Conservation (phyloP, 2,888 invertebrate species). For the Leistus spinibarbis region DNA sequence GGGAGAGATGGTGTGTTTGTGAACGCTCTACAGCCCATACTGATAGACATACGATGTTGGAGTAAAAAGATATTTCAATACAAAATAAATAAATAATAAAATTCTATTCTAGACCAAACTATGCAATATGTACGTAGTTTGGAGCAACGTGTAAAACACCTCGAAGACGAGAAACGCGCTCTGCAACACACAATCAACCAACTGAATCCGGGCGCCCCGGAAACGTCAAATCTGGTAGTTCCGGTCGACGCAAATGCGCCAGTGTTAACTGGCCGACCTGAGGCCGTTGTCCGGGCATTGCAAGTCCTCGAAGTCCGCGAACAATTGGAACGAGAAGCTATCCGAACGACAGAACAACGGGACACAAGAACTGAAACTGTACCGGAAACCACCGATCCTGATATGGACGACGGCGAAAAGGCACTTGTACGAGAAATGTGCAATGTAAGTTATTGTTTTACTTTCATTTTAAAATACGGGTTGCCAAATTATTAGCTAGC, state of each 20-base stretch:
- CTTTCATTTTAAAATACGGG: too few relatives aligned
- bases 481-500: too few relatives aligned
- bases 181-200: slow-evolving; percentile 61
- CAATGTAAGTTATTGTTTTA: slow-evolving; percentile 67
- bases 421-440: slow-evolving; percentile 95
- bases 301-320: slow-evolving; percentile 92
- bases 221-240: slow-evolving; percentile 55
- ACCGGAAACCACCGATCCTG: slow-evolving; percentile 56
- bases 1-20: too few relatives aligned
- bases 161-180: slow-evolving; percentile 79
- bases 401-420: slow-evolving; percentile 86
- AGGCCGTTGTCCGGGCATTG: slow-evolving; percentile 90
- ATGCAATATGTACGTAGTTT: slow-evolving; percentile 90
- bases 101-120: slow-evolving; percentile 71
- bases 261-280: slow-evolving; percentile 74
- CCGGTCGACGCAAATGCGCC: slow-evolving; percentile 52
- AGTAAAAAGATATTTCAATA: too few relatives aligned
- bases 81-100: too few relatives aligned
- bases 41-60: too few relatives aligned
- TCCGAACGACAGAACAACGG: slow-evolving; percentile 50
- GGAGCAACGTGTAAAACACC: slow-evolving; percentile 82
- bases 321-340: slow-evolving; percentile 76
- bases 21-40: too few relatives aligned
- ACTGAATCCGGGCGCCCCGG: slow-evolving; percentile 57
- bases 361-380: slow-evolving; percentile 46